Evolutionary conservation across 1,140 invertebrate species (phyloP), one percentile per base, ranked within the genome.

Genomic region (Drosophila nebulosa): DNA sequence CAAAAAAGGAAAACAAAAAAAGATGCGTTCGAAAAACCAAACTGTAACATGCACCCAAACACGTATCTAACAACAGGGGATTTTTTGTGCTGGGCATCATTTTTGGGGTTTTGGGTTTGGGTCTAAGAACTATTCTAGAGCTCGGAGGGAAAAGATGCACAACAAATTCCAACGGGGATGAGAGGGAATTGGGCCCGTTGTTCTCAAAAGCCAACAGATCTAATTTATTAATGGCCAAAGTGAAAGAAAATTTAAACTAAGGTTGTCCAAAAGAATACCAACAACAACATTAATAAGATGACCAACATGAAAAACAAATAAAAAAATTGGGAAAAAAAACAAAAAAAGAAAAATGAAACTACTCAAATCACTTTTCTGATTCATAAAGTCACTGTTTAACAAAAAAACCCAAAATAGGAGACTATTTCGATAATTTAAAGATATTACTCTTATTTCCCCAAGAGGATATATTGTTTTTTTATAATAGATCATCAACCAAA

Each of bases 181-280:
- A 21, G 7, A 53, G 50, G 16, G 18, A n/a, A 9, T 21, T 60
- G 36, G 46, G 61, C 57, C 64, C 62, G 27, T 59, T 59, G 39
- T 46, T 77, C 81, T 65, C 66, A 69, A 84, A 80, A 75, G 67
- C 80, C 74, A 80, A 70, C 71, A 75, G 80, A 85, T 86, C 64
- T 74, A 77, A 80, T 86, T 78, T 77, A 55, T 86, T 65, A 64
- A 30, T 65, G 10, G 46, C 26, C 74, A 30, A 55, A 76, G 78
- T 80, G 73, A 80, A 80, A 79, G 80, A 85, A 60, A 79, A 77
- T 78, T 76, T 61, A 78, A 72, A 69, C 74, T 80, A 79, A 71
- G 65, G 51, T 74, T 84, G 78, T 80, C 81, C 73, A 77, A 86
- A 84, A 85, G 69, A 69, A 73, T 68, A 27, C n/a, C n/a, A n/a